A percentile compares a stretch with the other conserved stretches of the same genome.
Conservation (phyloP, 2,797 vertebrate species). For the Centropyge bicolor region DNA sequence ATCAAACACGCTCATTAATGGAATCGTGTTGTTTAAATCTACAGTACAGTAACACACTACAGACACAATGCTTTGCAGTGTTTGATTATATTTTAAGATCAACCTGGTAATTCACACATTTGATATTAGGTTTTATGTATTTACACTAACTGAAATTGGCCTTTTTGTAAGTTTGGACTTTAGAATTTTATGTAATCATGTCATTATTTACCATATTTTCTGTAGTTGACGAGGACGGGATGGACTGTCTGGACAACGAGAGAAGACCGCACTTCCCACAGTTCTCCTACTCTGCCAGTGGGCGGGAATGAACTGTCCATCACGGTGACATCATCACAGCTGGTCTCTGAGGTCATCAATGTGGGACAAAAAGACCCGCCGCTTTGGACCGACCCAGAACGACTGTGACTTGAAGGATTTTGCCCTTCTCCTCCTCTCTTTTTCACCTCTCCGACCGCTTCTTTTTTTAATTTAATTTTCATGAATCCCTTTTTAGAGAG, state of each 20-base stretch:
- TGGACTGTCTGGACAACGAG: slow-evolving; percentile 98
- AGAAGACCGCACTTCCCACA: slow-evolving; percentile 97
- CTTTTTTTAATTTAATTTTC: slow-evolving; percentile 30
- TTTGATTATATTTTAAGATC: slow-evolving; percentile 15
- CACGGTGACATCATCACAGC: slow-evolving; percentile 81
- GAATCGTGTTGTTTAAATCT: slow-evolving; percentile 42
- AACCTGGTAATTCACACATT: background rate
- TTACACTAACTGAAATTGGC: background rate
- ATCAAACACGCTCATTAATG: slow-evolving; percentile 59
- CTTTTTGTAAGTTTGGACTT: too few relatives aligned
- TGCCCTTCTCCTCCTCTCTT: slow-evolving; percentile 62
- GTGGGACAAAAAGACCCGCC: slow-evolving; percentile 60
- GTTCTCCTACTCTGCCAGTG: slow-evolving; percentile 98
- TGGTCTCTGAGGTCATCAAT: slow-evolving; percentile 85
- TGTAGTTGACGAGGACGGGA: slow-evolving; percentile 96
- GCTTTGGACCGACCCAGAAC: slow-evolving; percentile 62
- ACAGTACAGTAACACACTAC: background rate
- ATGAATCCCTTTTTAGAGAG: slow-evolving; percentile 51
- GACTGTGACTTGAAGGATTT: slow-evolving; percentile 65
- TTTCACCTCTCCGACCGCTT: slow-evolving; percentile 65
- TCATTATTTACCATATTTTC: background rate
- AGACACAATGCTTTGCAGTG: slow-evolving; percentile 6
- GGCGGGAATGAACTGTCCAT: slow-evolving; percentile 90
- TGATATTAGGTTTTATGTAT: background rate
- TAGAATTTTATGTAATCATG: background rate